phyloP scores from a whole-genome alignment of 2,113 vertebrate species.

The Antechinus stuartii region DNA sequence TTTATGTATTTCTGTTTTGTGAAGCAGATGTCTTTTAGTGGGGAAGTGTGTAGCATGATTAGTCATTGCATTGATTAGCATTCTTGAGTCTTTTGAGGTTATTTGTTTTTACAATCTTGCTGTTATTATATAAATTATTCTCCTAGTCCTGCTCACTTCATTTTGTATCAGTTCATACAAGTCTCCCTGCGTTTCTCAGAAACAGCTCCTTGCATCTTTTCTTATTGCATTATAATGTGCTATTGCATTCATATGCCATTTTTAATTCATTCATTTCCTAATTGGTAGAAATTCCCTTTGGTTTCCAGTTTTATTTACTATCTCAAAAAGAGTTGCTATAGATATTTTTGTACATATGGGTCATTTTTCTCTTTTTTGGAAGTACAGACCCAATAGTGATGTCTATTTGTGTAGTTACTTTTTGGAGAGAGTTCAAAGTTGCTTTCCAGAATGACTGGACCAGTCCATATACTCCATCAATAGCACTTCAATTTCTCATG shows the following conservation, averaged over 20 bases:
- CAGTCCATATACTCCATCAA: neutral
- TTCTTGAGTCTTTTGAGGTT: neutral
- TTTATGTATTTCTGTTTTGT: neutral
- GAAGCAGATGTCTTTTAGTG: neutral
- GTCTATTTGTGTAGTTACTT: neutral
- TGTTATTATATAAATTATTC: neutral
- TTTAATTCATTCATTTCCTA: neutral
- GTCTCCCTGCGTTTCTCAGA: neutral
- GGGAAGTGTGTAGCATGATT: neutral
- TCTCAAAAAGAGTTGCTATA: neutral
- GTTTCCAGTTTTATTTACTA: neutral
- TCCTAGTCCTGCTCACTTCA: neutral
- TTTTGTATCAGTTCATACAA: neutral
- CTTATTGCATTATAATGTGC: neutral
- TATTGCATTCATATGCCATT: neutral
- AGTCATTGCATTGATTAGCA: too few relatives aligned
- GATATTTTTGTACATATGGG: neutral
- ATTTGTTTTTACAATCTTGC: neutral
- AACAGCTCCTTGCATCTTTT: neutral
- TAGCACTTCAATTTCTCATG: neutral
- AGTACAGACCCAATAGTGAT: neutral
- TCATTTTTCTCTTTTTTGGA: neutral
- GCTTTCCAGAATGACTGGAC: neutral
- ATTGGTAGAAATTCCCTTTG: neutral
- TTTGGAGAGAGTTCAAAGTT: neutral